Evolutionary conservation across 92 coral and sea anemone species (phyloP).

Genomic region (Diadumene lineata): DNA sequence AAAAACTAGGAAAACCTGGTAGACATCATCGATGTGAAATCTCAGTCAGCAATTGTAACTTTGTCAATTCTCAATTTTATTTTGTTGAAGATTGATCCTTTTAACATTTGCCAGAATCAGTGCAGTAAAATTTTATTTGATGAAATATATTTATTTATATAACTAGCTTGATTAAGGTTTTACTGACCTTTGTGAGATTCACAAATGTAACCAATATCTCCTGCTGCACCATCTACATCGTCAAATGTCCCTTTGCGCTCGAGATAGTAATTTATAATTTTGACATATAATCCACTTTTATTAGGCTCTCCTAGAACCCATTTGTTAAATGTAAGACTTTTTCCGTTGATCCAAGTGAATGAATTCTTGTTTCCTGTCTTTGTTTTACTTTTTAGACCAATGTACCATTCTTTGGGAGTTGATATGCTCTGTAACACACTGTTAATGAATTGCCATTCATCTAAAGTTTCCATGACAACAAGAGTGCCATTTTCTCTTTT

Average conservation of each 20-base stretch:
- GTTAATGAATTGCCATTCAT: constrained; percentile 34
- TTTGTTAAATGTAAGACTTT: no score
- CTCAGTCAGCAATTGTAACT: no score
- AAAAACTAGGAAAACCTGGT: no score
- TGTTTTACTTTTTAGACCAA: constrained; percentile 13
- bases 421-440: constrained; percentile 45
- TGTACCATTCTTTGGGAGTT: constrained; percentile 42
- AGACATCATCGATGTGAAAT: no score
- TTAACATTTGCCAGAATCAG: no score
- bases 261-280: not conserved
- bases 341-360: not conserved
- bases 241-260: not conserved
- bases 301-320: no score
- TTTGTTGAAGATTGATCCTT: no score
- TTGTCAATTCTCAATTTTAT: no score
- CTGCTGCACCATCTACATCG: not conserved
- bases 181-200: not conserved
- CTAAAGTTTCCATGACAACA: constrained; percentile 43
- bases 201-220: not conserved
- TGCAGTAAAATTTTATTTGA: no score
- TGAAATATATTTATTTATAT: no score
- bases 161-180: not conserved
- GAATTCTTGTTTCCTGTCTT: not conserved
- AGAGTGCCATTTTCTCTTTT: constrained; percentile 32
- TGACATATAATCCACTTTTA: no score